Base-by-base conservation (phyloP, 2,113 vertebrate genomes). In the Myotis brandtii region DNA sequence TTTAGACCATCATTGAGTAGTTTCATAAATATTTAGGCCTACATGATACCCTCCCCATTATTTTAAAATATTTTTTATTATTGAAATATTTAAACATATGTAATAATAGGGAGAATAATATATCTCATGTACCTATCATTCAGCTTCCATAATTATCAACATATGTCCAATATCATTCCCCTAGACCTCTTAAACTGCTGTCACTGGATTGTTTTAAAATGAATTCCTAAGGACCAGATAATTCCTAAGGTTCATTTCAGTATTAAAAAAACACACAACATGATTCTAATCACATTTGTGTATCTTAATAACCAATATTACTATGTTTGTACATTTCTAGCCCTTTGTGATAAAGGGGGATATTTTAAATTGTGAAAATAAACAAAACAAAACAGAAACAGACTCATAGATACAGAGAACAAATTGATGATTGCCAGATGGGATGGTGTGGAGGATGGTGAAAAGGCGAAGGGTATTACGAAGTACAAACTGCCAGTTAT, bases 321-420 rank as follows among this genome's bases (percentile, higher is more conserved):
- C 80, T 66, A 54, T 69, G 18, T 67, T 50, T 56, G 3, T 80
- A 70, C 1, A 32, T 70, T 88, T 62, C 27, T 84, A 69, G 14
- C 16, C 56, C 8, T 81, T 92, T 62, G 30, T 62, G 16, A 32
- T 83, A 84, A 72, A 64, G 3, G 8, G 9, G 10, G 69, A 30
- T 52, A 75, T 82, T 86, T 89, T 90, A 77, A 95, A 83, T 83
- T 48, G n/a, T 13, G 21, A 90, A 89, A 93, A 85, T 40, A 76
- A 76, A 76, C 16, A 82, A 81, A 59, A 80, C 20, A 62, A 80
- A 80, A 14, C 9, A 62, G 54, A 82, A 32, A 64, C 25, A 64
- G 27, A 82, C 27, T 62, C 80, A 43, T 6, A 82, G 80, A 46
- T 43, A 62, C 25, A 46, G 23, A 64, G 10, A 82, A 43, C 37